Conservation (phyloP, 2,113 vertebrate species). For the Synchiropus splendidus region DNA sequence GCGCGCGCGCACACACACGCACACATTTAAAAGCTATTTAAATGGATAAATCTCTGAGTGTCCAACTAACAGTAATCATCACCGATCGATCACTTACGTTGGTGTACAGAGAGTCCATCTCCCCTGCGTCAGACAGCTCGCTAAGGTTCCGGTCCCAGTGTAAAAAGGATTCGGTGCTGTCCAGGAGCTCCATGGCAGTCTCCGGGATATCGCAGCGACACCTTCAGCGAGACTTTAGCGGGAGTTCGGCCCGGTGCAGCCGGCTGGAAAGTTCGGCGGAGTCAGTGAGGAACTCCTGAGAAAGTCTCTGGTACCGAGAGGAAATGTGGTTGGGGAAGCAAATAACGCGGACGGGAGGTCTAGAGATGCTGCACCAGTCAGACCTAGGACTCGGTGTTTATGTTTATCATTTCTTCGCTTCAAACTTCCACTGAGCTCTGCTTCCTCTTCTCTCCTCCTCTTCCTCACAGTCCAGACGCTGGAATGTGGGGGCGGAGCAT, state of each 20-base stretch:
- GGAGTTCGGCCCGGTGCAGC: background rate
- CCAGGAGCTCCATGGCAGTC: slow-evolving; percentile 79
- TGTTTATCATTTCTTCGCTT: slow-evolving; percentile 27
- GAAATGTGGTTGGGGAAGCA: no score
- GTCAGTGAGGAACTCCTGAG: background rate
- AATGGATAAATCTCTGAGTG: no score
- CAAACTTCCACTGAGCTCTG: slow-evolving; percentile 12
- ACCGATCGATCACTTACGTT: slow-evolving; percentile 70
- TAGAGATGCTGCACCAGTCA: no score
- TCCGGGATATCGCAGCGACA: slow-evolving; percentile 1
- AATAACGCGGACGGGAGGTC: background rate
- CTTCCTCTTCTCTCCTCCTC: slow-evolving; percentile 16
- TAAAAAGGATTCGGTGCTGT: slow-evolving; percentile 74
- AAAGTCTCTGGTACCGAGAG: no score
- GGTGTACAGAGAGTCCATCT: slow-evolving; percentile 77
- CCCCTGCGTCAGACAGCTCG: slow-evolving; percentile 85
- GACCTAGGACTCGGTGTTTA: background rate
- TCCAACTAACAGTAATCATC: no score
- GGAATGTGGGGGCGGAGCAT: slow-evolving; percentile 51
- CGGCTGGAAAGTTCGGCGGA: background rate
- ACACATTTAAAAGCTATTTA: background rate
- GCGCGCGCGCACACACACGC: slow-evolving; percentile 1
- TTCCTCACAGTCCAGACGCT: slow-evolving; percentile 29
- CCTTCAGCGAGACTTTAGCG: background rate
- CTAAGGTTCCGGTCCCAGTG: slow-evolving; percentile 91